These are phyloP conservation scores for Danio aesculapii DNA, from an alignment of 2,797 vertebrate species.

Conservation along the genomic window DNA sequence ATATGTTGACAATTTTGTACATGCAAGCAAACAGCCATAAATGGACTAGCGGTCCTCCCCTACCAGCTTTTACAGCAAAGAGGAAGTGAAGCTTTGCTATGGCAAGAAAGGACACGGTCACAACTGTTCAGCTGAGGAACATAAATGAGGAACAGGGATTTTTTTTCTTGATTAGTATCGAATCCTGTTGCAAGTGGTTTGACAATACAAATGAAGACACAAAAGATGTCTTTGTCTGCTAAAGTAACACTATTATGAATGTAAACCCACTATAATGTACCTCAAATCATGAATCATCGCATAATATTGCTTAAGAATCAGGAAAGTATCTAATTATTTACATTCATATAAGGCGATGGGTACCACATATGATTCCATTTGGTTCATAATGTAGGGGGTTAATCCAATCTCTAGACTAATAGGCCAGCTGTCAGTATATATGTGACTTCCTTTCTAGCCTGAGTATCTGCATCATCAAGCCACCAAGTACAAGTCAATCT, in stretches of 20 bases:
- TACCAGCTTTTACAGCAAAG: constrained; percentile 59
- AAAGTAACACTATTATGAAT: neutral
- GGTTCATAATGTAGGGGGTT: constrained; percentile 75
- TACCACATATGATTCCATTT: constrained; percentile 71
- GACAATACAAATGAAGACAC: neutral
- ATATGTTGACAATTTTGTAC: constrained; percentile 53
- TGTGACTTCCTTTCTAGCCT: constrained; percentile 56
- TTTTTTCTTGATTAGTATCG: constrained; percentile 45
- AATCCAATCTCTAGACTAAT: constrained; percentile 77
- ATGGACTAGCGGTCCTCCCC: constrained; percentile 62
- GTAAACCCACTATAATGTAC: neutral
- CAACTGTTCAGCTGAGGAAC: constrained; percentile 36
- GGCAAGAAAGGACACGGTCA: constrained; percentile 43
- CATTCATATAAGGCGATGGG: constrained; percentile 37
- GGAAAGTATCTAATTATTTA: constrained; percentile 8
- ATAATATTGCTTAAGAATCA: constrained; percentile 9
- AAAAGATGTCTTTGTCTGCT: constrained; percentile 4
- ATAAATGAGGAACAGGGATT: constrained; percentile 57
- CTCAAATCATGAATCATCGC: neutral
- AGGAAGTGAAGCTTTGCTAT: constrained; percentile 66
- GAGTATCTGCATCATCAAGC: constrained; percentile 32
- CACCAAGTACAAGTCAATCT: constrained; percentile 40
- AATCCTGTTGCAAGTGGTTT: constrained; percentile 52
- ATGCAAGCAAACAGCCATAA: constrained; percentile 65
- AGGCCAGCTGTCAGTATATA: constrained; percentile 76